Conservation (phyloP, 2,797 vertebrate genomes). For the Mormyrops boulengeri region DNA sequence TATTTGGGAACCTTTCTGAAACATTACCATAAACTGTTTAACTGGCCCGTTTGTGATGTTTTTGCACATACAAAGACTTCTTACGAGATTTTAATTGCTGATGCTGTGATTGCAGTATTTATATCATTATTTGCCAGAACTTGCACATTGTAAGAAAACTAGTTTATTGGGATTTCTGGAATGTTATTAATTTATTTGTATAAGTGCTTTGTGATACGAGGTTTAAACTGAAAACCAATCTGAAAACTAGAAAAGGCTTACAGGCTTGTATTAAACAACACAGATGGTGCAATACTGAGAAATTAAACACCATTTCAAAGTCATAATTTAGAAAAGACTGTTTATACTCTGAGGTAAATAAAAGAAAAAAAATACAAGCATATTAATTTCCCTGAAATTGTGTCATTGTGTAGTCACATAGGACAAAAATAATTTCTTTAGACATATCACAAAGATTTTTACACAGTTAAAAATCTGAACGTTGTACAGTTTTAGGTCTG, state of each 20-base stretch:
- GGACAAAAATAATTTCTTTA: background rate
- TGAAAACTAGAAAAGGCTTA: background rate
- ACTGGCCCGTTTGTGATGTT: no score
- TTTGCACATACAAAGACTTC: background rate
- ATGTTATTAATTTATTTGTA: background rate
- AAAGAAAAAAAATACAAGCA: background rate
- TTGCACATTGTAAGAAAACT: background rate
- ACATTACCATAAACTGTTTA: background rate
- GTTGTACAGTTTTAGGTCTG: background rate
- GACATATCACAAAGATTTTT: background rate
- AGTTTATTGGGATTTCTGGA: background rate
- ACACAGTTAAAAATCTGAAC: background rate
- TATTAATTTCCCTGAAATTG: conserved; percentile 1
- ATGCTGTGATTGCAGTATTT: background rate
- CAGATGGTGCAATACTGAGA: background rate
- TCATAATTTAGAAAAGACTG: background rate
- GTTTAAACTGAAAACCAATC: background rate
- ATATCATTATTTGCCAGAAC: background rate
- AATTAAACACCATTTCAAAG: background rate
- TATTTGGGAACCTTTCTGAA: background rate
- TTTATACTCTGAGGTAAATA: conserved; percentile 9
- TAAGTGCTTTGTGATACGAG: background rate
- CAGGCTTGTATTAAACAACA: background rate
- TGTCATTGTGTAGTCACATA: background rate
- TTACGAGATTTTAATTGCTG: background rate